phyloP scores from a whole-genome alignment of 2,888 invertebrate species.

The Apeira syringaria region DNA sequence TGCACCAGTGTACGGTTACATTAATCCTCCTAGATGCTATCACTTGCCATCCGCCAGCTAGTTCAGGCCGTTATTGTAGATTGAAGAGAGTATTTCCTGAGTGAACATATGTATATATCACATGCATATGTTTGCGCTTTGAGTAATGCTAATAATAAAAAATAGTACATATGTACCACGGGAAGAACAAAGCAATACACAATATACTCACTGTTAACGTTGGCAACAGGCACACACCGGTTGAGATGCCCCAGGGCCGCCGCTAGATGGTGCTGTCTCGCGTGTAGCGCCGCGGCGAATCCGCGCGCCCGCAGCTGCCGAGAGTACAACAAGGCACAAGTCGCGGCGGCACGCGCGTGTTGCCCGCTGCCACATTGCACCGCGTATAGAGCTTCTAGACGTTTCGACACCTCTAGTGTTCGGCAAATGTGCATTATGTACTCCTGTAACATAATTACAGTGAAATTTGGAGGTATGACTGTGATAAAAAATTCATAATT shows the following conservation, averaged over 20 bases:
- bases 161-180: too few species aligned
- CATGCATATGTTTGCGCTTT: too few species aligned
- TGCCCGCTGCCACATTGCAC: conserved; percentile 89
- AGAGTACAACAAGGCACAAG: conserved; percentile 90
- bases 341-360: conserved; percentile 90
- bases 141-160: too few species aligned
- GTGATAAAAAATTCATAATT: background rate
- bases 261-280: conserved; percentile 80
- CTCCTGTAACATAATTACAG: too few species aligned
- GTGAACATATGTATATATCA: too few species aligned
- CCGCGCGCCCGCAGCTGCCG: conserved; percentile 79
- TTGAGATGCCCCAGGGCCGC: conserved; percentile 87
- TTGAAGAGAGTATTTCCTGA: too few species aligned
- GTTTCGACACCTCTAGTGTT: conserved; percentile 86
- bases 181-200: too few species aligned
- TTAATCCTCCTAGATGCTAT: too few species aligned
- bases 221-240: conserved; percentile 64
- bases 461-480: too few species aligned
- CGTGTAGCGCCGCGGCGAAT: conserved; percentile 82
- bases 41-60: too few species aligned
- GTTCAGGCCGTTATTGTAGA: too few species aligned
- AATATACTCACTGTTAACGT: conserved; percentile 55
- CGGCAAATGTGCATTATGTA: conserved; percentile 88
- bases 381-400: conserved; percentile 88
- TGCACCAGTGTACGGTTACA: too few species aligned